Conservation (phyloP, 2,113 vertebrate genomes). For the Melanotaenia duboulayi region DNA sequence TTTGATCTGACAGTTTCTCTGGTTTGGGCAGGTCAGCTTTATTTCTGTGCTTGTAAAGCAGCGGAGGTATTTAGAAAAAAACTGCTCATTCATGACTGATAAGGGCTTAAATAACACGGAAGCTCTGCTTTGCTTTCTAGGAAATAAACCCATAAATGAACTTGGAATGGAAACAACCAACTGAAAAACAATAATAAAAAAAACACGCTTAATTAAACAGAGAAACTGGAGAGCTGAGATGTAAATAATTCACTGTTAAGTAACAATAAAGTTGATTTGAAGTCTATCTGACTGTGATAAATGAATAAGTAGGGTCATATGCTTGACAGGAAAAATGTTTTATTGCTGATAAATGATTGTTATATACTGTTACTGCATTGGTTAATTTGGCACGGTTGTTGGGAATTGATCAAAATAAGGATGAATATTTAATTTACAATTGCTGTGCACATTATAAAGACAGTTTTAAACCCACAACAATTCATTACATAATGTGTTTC, state of each 20-base stretch:
- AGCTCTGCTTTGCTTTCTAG: conserved; percentile 1
- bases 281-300: too few relatives aligned
- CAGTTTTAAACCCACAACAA: background rate
- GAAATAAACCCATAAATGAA: background rate
- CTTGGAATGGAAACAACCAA: background rate
- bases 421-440: background rate
- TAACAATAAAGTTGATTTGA: too few relatives aligned
- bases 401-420: too few relatives aligned
- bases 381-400: too few relatives aligned
- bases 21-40: conserved; percentile 40
- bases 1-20: conserved; percentile 15
- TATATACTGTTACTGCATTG: too few relatives aligned
- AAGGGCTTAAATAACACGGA: conserved; percentile 21
- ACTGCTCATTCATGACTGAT: conserved; percentile 30
- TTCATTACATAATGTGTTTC: background rate
- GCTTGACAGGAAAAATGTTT: too few relatives aligned
- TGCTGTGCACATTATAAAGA: background rate
- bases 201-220: too few relatives aligned
- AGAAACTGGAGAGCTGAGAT: too few relatives aligned
- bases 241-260: too few relatives aligned
- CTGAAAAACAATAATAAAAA: too few relatives aligned
- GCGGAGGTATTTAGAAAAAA: background rate
- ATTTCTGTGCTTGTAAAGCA: background rate
- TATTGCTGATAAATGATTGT: too few relatives aligned
- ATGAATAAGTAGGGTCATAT: too few relatives aligned